Evolutionary conservation across 2,797 vertebrate genomes (phyloP).

Genomic region (Hipposideros larvatus): DNA sequence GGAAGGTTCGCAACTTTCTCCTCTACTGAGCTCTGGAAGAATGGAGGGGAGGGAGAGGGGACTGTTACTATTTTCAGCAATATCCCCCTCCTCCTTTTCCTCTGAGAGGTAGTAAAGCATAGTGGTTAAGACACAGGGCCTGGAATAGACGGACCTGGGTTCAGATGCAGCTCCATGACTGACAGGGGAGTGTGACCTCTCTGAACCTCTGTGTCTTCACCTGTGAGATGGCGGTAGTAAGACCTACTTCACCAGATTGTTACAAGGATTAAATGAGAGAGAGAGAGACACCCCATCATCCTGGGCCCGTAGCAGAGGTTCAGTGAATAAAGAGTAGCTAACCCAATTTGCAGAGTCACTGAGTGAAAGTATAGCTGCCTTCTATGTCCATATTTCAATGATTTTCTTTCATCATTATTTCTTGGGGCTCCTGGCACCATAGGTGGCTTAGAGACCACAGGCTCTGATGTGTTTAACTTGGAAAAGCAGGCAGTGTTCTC

Average conservation of each 20-base stretch:
- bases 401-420: conserved; percentile 71
- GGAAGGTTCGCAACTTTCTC: not conserved
- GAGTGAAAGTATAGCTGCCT: not conserved
- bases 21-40: not conserved
- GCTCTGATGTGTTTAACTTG: conserved; percentile 42
- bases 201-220: not conserved
- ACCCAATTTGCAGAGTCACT: not conserved
- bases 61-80: not conserved
- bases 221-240: not conserved
- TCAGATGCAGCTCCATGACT: not conserved
- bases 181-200: not conserved
- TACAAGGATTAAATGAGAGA: not conserved
- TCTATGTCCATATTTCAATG: conserved; percentile 52
- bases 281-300: not conserved
- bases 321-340: not conserved
- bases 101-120: not conserved
- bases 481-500: conserved; percentile 66
- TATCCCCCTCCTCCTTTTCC: not conserved
- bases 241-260: not conserved
- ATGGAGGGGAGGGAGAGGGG: too few relatives aligned
- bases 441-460: conserved; percentile 53
- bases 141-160: not conserved
- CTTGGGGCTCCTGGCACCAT: not conserved
- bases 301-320: not conserved
- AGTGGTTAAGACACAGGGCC: not conserved